Base-by-base conservation (phyloP, 1,140 invertebrate species). In the Apis mellifera region DNA sequence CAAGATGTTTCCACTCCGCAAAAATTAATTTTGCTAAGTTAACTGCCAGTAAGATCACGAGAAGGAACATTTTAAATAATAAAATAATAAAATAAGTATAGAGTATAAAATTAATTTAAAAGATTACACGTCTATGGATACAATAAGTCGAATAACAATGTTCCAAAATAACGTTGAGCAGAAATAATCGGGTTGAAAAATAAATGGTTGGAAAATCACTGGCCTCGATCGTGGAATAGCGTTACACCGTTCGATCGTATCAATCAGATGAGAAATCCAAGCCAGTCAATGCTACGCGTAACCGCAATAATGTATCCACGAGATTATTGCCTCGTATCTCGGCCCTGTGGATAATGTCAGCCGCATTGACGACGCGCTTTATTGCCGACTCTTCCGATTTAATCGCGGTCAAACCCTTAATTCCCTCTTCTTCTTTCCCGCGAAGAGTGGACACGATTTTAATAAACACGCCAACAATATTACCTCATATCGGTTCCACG, bases 321-420 rank as follows among this genome's bases (percentile, higher is more conserved):
- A 42, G 71, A 60, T 74, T 74, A 74, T 74, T 74, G 71, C 71
- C 55, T 60, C 71, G 57, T 74, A 62, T 55, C 55, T 42, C 8
- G 26, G 32, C n/a, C 4, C 19, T 21, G 32, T 32, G 71, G 57
- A 74, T 74, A 74, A 62, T 60, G 71, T 60, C 71, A 74, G 57
- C 50, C 57, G 50, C 57, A 50, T 74, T 17, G 71, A 74, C 71
- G 71, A 71, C 15, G 26, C 57, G 71, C 32, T 59, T 26, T 74
- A 59, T 74, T n/a, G 21, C 32, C 23, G 21, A 12, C 32, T 15
- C 15, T 54, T 71, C 13, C 55, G 52, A n/a, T 60, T 60, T 23
- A 48, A 48, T 21, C 55, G 9, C 42, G 9, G 32, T 5, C 12
- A 23, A 57, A 17, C 21, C 59, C 19, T 9, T 26, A 7, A 32